These are phyloP conservation scores for Rhynchonycteris naso DNA, from an alignment of 2,797 vertebrate genomes.

Conservation along the genomic window DNA sequence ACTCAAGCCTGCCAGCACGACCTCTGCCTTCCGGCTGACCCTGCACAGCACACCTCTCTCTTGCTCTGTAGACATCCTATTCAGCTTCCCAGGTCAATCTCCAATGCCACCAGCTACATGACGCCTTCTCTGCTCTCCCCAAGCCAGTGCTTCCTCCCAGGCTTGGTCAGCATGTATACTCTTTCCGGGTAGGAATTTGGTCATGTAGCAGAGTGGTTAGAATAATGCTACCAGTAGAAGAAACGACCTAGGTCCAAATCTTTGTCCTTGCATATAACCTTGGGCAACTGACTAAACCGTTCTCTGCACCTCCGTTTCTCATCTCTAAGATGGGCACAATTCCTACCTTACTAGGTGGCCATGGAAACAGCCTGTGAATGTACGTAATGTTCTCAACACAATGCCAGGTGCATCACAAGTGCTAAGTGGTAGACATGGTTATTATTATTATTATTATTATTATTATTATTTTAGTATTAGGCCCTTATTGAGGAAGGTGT, in stretches of 20 bases:
- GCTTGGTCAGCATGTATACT: not conserved
- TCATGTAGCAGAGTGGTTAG: not conserved
- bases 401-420: not conserved
- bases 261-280: not conserved
- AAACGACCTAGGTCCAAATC: not conserved
- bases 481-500: not conserved
- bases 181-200: not conserved
- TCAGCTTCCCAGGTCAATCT: not conserved
- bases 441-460: not conserved
- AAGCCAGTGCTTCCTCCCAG: not conserved
- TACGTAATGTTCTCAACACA: rapidly evolving
- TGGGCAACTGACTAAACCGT: not conserved
- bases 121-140: not conserved
- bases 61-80: not conserved
- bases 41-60: not conserved
- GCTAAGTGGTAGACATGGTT: not conserved
- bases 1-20: not conserved
- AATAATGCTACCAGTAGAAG: not conserved
- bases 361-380: not conserved
- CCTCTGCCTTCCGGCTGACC: not conserved
- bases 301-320: not conserved
- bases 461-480: not conserved
- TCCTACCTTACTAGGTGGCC: not conserved
- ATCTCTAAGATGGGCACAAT: not conserved
- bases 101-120: not conserved